These are phyloP conservation scores for Poeciliopsis presidionis DNA, from an alignment of 2,797 vertebrate species.

Conservation along the genomic window DNA sequence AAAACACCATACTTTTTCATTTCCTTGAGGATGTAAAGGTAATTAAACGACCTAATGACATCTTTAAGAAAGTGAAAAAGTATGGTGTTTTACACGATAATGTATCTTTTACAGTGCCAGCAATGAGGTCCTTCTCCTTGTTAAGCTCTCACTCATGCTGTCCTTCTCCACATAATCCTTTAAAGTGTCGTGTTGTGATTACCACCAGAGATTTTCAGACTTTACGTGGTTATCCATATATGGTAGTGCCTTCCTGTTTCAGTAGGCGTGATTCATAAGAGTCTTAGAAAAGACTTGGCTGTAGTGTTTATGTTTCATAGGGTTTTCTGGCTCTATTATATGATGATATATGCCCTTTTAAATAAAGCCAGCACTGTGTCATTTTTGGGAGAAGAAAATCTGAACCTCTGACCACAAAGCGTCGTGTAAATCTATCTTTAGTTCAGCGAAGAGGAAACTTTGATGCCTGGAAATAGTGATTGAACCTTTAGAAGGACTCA, in stretches of 20 bases:
- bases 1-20: no score
- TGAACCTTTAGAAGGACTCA: conserved; percentile 39
- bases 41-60: no score
- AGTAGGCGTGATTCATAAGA: not conserved
- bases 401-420: conserved; percentile 50
- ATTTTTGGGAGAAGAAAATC: conserved; percentile 53
- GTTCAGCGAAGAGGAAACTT: conserved; percentile 35
- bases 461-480: conserved; percentile 34
- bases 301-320: not conserved
- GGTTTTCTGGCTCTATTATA: not conserved
- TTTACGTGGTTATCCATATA: not conserved
- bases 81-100: no score
- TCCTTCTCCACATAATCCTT: not conserved
- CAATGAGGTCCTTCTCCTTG: no score
- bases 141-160: not conserved
- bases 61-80: no score
- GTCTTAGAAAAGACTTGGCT: not conserved
- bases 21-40: no score
- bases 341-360: conserved; percentile 5
- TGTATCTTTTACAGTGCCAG: no score
- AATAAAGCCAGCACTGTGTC: conserved; percentile 55
- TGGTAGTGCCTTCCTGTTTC: not conserved
- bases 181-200: not conserved
- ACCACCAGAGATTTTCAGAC: not conserved
- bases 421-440: conserved; percentile 44